Evolutionary conservation across 2,888 invertebrate genomes (phyloP), one percentile per base, ranked within the genome.

Genomic region (Operophtera brumata): DNA sequence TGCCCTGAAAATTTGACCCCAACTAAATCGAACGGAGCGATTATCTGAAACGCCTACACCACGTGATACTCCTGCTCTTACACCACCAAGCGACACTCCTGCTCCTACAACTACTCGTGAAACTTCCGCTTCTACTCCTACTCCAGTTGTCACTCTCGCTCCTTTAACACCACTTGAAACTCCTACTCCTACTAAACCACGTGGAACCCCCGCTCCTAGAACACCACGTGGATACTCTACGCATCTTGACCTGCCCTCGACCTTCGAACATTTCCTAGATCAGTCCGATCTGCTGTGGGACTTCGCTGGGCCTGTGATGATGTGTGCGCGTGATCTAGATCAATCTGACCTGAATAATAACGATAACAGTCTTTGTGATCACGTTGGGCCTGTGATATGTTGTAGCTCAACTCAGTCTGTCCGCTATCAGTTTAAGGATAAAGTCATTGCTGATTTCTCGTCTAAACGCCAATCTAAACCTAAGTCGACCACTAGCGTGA

Each of bases 1-100:
- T 41, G 0, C 47, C 6, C 36, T 57, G 36, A 48, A 48, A 1
- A 71, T 80, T 0, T 83, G 69, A 59, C 47, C 36, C 48, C 4
- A 12, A 25, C 37, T 6, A 7, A 39, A 43, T 43, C 43, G 53
- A 32, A 34, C 52, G 20, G 26, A 44, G 44, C 54, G 47, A 39
- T 53, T 37, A 30, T 20, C 39, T 34, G 37, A 13, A 14, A 13
- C 13, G 8, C 14, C 30, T 13, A 13, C 30, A 6, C 8, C 9
- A 28, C 20, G 10, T 8, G 25, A 11, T 2, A n/a, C 11, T 34
- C n/a, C n/a, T n/a, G 11, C 37, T 40, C 10, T n/a, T 20, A 10
- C 40, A 8, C 9, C 25, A 10, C 12, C n/a, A 40, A 9, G 40
- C n/a, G 40, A 40, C 40, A 37, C 7, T 25, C 10, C 20, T 6